Base-by-base conservation (phyloP, 2,113 vertebrate species). In the Protomyctophum bolini region DNA sequence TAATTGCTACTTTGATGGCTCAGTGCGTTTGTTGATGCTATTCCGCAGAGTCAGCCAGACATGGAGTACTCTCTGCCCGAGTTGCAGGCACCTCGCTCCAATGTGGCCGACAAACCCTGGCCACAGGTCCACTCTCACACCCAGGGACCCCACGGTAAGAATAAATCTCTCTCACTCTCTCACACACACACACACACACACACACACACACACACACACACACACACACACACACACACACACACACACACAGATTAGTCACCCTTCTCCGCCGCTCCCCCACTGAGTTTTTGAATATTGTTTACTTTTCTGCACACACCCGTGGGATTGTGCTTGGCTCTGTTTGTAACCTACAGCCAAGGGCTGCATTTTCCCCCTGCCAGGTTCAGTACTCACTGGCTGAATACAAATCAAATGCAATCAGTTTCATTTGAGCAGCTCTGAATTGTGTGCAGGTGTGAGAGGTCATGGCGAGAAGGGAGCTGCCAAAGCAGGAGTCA, bases 31-130 rank as follows among this genome's bases (percentile, higher is more conserved):
- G 33, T 78, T 69, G 49, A 21, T 58, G 41, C 6, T 28, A 12
- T 6, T 76, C 46, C 58, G 12, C 90, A 99, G 97, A 96, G 96
- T 57, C 96, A 97, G 82, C 97, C 97, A 0, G 94, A 97, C 83
- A 89, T 95, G 21, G 97, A 97, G 72, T 95, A 91, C 52, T 89
- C 94, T 0, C 80, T 90, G 15, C 91, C 91, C 0, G 95, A 96
- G 80, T 87, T 86, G 6, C 94, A 93, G 80, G 93, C 93, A 12
- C 77, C 91, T 3, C 94, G 80, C 12, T 92, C 92, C 33, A 94
- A 86, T 0, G 91, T 88, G 76, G 90, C 88, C 0, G 94, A 96
- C 80, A 93, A 95, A 79, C 90, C 91, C 10, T 95, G 94, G 94
- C 87, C 78, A 0, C 93, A 92, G 11, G 85, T 93, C 33, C 91